Conservation (phyloP, 2,888 invertebrate species). For the Pseudoips prasinana region DNA sequence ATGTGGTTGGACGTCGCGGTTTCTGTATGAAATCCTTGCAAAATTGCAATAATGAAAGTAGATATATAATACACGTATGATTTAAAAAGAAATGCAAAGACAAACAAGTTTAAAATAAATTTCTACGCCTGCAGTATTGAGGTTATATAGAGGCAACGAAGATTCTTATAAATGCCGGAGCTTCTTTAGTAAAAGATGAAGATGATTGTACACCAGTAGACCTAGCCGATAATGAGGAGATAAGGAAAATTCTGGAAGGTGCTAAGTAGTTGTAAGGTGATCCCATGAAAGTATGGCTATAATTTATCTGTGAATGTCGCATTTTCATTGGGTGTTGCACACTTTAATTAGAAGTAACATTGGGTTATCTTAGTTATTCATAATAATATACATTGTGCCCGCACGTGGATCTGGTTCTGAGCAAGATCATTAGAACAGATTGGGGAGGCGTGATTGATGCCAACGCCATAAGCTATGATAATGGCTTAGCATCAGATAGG, state of each 20-base stretch:
- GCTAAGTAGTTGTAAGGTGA: slow-evolving; percentile 36
- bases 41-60: no score
- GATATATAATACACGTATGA: no score
- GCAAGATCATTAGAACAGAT: no score
- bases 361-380: slow-evolving; percentile 38
- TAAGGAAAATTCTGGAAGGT: slow-evolving; percentile 61
- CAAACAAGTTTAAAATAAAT: no score
- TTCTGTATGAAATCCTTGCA: no score
- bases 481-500: no score
- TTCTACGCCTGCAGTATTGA: slow-evolving; percentile 92
- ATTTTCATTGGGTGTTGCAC: neutral
- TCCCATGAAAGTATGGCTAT: slow-evolving; percentile 4
- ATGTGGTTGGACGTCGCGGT: no score
- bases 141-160: slow-evolving; percentile 87
- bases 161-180: slow-evolving; percentile 86
- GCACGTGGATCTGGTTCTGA: no score
- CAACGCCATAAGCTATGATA: no score
- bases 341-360: slow-evolving; percentile 39
- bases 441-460: no score
- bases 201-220: slow-evolving; percentile 86
- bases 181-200: slow-evolving; percentile 84
- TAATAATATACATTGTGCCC: slow-evolving; percentile 33
- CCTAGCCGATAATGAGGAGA: slow-evolving; percentile 80
- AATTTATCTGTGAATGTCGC: slow-evolving; percentile 4
- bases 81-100: no score